Conservation (phyloP, 2,888 invertebrate genomes). For the Melieria picta region DNA sequence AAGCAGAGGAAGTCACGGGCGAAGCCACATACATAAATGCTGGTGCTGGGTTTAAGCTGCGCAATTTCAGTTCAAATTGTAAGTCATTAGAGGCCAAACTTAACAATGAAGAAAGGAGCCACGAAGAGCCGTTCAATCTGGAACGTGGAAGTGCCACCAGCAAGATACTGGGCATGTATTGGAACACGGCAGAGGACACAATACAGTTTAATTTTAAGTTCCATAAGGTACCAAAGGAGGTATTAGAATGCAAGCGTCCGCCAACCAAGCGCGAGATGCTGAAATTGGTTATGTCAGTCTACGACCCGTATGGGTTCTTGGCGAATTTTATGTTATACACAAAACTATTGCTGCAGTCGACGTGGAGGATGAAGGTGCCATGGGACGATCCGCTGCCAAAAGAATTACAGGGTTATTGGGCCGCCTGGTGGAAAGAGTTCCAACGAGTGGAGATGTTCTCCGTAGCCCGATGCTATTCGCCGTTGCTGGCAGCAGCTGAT, state of each 20-base stretch:
- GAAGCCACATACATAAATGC: constrained; percentile 6
- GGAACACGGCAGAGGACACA: constrained; percentile 2
- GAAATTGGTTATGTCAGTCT: background rate
- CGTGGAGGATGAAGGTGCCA: constrained; percentile 25
- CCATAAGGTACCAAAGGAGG: background rate
- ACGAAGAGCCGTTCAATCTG: background rate
- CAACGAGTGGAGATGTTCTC: constrained; percentile 8
- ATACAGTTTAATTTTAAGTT: constrained; percentile 10
- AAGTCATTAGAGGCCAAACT: background rate
- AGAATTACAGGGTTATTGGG: constrained; percentile 23
- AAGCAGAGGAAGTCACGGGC: constrained; percentile 12
- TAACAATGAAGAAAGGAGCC: background rate
- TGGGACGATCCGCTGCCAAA: constrained; percentile 39
- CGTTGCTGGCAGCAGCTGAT: constrained; percentile 11
- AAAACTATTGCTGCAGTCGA: constrained; percentile 25
- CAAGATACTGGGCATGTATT: constrained; percentile 18
- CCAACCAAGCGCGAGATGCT: background rate
- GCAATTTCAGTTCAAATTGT: constrained; percentile 12
- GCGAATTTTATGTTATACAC: too few species aligned
- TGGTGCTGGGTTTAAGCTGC: background rate
- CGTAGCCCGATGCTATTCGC: constrained; percentile 34
- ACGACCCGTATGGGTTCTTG: too few species aligned
- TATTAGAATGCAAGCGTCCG: constrained; percentile 4
- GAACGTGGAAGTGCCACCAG: background rate
- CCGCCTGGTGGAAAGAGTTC: constrained; percentile 32